Base-by-base conservation (phyloP, 2,888 invertebrate genomes). In the Ochropleura leucogaster region DNA sequence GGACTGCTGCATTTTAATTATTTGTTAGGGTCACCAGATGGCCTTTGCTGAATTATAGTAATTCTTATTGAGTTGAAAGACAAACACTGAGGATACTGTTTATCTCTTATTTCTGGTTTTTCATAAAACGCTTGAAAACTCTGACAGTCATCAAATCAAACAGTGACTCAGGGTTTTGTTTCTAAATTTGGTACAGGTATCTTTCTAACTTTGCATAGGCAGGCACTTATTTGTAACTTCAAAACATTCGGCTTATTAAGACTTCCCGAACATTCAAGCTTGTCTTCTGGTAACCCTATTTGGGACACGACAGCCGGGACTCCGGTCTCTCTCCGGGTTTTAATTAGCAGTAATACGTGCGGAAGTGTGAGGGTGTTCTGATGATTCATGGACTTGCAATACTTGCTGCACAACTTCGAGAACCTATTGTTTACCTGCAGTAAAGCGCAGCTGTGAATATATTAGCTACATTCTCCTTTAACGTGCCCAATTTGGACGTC, bases 281-380 rank as follows among this genome's bases (percentile, higher is more conserved):
- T 55, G 51, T 71, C 57, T 71, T 74, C 60, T 80, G 69, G 75
- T 72, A 75, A 75, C 84, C 82, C 82, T 82, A 82, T 72, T 49
- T 30, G 44, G 47, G 68, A 75, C 46, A 69, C 60, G 80, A 76
- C 81, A 79, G 62, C 55, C 70, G 81, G 66, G 75, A 75, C 67
- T 84, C 73, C 78, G 77, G 69, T 69, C 74, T 82, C 84, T 82
- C 86, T 79, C 77, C 87, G 84, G 63, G 80, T 88, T 88, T 89
- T 91, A 90, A 91, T 91, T 90, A 91, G 88, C 86, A 86, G 81
- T 88, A 88, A 88, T 89, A 88, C 85, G 85, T 74, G 85, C 84
- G 87, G 90, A 89, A 90, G 88, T 90, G 90, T 84, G 91, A 91
- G 89, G 91, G 91, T 89, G 90, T 89, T 76, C 77, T 74, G 71